phyloP scores from a whole-genome alignment of 2,888 invertebrate genomes.

The Helobdella robusta region DNA sequence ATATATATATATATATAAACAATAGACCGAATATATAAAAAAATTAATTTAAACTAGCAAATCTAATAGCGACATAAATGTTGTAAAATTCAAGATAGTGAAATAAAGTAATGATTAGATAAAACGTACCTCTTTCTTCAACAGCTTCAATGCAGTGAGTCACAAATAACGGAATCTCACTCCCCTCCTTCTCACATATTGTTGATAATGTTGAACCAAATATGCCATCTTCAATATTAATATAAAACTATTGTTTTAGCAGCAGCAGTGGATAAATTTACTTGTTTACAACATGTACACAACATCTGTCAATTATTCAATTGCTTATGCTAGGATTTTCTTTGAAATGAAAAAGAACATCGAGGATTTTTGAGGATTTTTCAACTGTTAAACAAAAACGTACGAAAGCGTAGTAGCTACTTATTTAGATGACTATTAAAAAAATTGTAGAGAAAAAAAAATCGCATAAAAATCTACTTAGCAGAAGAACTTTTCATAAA shows the following conservation, averaged over 20 bases:
- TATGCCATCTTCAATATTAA: constrained; percentile 59
- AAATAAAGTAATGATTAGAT: not conserved
- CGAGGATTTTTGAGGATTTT: too few species aligned
- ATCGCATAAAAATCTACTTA: too few species aligned
- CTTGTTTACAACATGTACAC: too few species aligned
- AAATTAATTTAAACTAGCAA: not conserved
- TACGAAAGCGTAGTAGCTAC: too few species aligned
- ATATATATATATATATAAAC: not conserved
- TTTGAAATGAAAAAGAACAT: too few species aligned
- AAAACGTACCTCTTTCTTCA: constrained; percentile 58
- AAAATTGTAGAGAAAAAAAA: constrained; percentile 4
- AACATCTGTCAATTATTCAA: too few species aligned
- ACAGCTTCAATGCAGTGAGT: constrained; percentile 68
- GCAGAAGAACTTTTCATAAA: too few species aligned
- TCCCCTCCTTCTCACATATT: constrained; percentile 58
- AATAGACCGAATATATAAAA: not conserved
- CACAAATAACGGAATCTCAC: constrained; percentile 72
- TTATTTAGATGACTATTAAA: too few species aligned
- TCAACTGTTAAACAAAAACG: too few species aligned
- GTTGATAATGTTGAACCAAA: constrained; percentile 69
- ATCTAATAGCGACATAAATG: not conserved
- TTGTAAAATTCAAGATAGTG: not conserved
- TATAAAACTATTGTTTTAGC: too few species aligned
- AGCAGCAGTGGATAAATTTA: too few species aligned
- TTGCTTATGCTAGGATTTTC: too few species aligned